Conservation (phyloP, 2,797 vertebrate genomes). For the Dallia pectoralis region DNA sequence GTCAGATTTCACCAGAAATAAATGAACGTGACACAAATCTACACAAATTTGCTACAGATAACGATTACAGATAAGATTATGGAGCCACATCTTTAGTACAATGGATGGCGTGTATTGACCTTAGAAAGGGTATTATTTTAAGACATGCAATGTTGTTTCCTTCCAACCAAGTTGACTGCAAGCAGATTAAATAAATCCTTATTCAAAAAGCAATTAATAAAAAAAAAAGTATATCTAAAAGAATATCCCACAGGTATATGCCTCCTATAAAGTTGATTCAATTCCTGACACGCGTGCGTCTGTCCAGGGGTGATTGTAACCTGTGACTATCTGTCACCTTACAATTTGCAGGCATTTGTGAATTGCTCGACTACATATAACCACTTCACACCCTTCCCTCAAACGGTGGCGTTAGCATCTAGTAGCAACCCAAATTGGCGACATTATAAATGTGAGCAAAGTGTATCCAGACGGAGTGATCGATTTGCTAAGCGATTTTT, state of each 20-base stretch:
- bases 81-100: too few relatives aligned
- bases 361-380: background rate
- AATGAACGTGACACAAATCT: too few relatives aligned
- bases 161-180: background rate
- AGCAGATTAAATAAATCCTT: background rate
- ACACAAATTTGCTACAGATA: too few relatives aligned
- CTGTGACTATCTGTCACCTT: background rate
- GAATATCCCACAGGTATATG: background rate
- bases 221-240: background rate
- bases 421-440: background rate
- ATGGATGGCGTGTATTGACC: too few relatives aligned
- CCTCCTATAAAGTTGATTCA: constrained; percentile 4
- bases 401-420: background rate
- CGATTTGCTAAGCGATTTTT: background rate
- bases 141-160: background rate
- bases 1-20: too few relatives aligned
- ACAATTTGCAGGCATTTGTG: background rate
- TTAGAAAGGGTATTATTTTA: too few relatives aligned
- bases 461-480: background rate
- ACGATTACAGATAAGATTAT: too few relatives aligned
- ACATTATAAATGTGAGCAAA: background rate
- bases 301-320: constrained; percentile 24
- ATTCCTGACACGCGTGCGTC: constrained; percentile 36
- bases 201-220: background rate
- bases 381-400: background rate